Evolutionary conservation across 2,113 vertebrate genomes (phyloP).

Genomic region (Pelecanoides urinatrix): DNA sequence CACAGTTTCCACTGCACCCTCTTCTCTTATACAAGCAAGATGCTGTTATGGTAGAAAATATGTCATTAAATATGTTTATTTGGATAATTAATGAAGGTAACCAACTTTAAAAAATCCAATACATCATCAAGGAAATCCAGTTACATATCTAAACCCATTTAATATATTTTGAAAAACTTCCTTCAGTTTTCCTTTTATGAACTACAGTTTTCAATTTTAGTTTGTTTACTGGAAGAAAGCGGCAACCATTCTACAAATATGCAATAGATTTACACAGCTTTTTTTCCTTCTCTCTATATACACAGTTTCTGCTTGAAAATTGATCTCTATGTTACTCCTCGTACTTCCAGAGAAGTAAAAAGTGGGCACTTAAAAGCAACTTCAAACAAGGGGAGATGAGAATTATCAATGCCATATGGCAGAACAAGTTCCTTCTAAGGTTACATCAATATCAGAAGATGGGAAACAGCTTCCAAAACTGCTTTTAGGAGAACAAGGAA

Average conservation of each 20-base stretch:
- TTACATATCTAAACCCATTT: not conserved
- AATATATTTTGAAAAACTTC: not conserved
- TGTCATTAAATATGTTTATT: not conserved
- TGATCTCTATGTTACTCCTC: not conserved
- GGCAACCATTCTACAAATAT: not conserved
- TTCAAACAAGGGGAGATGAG: not conserved
- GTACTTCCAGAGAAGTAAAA: not conserved
- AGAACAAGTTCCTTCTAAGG: not conserved
- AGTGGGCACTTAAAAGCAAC: not conserved
- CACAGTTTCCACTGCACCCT: not conserved
- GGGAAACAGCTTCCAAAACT: conserved; percentile 13
- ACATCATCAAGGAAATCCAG: not conserved
- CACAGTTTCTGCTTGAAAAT: not conserved
- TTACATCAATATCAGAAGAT: conserved; percentile 32
- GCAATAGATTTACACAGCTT: not conserved
- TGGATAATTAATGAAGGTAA: not conserved
- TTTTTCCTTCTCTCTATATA: not conserved
- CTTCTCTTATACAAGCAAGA: not conserved
- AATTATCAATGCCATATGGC: conserved; percentile 31
- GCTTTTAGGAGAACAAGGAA: conserved; percentile 5
- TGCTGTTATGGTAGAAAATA: not conserved
- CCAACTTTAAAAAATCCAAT: not conserved
- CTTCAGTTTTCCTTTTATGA: not conserved
- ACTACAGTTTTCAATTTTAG: not conserved
- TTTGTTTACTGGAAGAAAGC: not conserved